phyloP scores from a whole-genome alignment of 2,888 invertebrate species.

The Nysson spinosus region DNA sequence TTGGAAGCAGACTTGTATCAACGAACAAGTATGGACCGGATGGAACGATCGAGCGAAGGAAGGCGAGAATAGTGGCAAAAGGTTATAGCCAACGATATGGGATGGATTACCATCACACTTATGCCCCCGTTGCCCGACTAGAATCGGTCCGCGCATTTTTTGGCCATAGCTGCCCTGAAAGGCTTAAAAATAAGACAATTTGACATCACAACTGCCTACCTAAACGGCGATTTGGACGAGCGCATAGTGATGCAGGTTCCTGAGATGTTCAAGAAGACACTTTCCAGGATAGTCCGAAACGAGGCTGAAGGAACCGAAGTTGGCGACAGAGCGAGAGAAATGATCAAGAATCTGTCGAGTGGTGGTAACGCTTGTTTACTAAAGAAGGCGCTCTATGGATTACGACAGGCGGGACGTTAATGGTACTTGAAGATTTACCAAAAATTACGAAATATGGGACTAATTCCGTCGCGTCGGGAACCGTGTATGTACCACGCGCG shows the following conservation, averaged over 20 bases:
- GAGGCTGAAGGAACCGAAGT: not conserved
- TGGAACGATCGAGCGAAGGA: slow-evolving; percentile 16
- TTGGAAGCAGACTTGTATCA: slow-evolving; percentile 26
- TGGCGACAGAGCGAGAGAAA: not conserved
- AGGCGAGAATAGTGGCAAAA: slow-evolving; percentile 20
- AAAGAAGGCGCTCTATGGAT: slow-evolving; percentile 11
- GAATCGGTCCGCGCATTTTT: not conserved
- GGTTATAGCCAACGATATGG: slow-evolving; percentile 9
- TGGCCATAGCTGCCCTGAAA: not conserved
- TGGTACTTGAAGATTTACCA: slow-evolving; percentile 2
- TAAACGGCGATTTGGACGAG: slow-evolving; percentile 7
- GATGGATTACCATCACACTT: slow-evolving; percentile 8
- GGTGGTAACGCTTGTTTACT: slow-evolving; percentile 1
- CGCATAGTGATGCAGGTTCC: slow-evolving; percentile 8
- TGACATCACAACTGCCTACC: slow-evolving; percentile 13
- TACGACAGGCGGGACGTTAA: slow-evolving; percentile 15
- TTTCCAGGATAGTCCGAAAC: not conserved
- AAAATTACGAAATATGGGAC: not conserved
- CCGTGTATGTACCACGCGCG: slow-evolving; percentile 4
- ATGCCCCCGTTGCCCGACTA: slow-evolving; percentile 1
- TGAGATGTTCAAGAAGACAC: too few relatives aligned
- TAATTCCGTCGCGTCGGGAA: not conserved
- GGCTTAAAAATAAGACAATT: slow-evolving; percentile 9
- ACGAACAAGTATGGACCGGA: slow-evolving; percentile 12
- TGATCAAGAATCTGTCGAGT: not conserved